Percentiles rank a stretch among this genome's conserved stretches.
phyloP scores from a whole-genome alignment of 1,140 invertebrate species.

The Saccostrea glomerata region DNA sequence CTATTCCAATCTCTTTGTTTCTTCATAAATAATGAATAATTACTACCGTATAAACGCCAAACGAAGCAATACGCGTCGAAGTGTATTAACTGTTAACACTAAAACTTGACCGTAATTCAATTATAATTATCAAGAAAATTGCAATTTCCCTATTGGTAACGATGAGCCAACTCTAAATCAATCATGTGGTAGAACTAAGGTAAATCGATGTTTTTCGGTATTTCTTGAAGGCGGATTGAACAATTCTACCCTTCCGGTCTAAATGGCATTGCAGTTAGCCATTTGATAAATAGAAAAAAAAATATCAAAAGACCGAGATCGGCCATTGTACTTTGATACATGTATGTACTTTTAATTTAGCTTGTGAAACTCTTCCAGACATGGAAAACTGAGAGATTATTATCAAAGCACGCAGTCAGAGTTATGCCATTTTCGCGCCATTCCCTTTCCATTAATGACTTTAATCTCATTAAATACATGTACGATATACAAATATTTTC shows the following conservation, averaged over 20 bases:
- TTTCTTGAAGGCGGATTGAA: not conserved
- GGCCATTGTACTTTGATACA: not conserved
- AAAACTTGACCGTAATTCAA: constrained; percentile 28
- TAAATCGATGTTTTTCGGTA: not conserved
- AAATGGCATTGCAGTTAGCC: not conserved
- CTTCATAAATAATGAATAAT: constrained; percentile 37
- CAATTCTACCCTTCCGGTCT: not conserved
- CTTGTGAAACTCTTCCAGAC: not conserved
- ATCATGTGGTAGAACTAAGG: not conserved
- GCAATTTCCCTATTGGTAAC: constrained; percentile 30
- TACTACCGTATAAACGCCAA: constrained; percentile 11
- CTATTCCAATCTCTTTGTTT: constrained; percentile 28
- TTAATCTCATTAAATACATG: constrained; percentile 29
- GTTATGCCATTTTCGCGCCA: not conserved
- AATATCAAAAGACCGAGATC: not conserved
- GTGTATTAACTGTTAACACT: constrained; percentile 11
- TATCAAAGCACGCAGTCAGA: not conserved
- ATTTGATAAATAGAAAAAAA: not conserved
- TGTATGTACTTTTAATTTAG: not conserved
- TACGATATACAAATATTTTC: constrained; percentile 29
- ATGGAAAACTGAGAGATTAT: not conserved
- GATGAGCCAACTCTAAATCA: not conserved
- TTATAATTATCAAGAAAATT: constrained; percentile 38
- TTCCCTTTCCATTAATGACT: not conserved
- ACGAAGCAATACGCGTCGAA: not conserved